Evolutionary conservation across 1,140 invertebrate genomes (phyloP).

Genomic region (Dysdera silvatica): DNA sequence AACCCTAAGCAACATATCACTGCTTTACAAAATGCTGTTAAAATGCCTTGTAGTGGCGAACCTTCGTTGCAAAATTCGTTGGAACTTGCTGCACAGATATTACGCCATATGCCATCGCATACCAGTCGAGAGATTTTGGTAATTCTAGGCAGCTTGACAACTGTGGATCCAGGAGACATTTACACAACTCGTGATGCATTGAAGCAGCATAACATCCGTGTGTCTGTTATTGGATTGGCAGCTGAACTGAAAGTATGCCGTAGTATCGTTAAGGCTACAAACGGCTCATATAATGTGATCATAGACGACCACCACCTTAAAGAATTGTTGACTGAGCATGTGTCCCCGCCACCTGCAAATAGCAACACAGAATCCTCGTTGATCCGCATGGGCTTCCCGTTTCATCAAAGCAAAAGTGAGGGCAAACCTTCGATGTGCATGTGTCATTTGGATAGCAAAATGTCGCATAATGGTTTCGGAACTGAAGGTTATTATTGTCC

Average conservation of each 20-base stretch:
- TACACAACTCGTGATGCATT: constrained; percentile 71
- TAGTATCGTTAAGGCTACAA: constrained; percentile 70
- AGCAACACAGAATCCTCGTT: constrained; percentile 46
- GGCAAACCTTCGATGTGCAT: constrained; percentile 49
- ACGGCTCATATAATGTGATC: constrained; percentile 67
- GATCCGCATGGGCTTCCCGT: constrained; percentile 51
- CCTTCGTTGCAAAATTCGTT: constrained; percentile 91
- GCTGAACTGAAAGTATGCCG: constrained; percentile 91
- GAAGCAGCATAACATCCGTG: constrained; percentile 58
- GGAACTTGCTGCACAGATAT: constrained; percentile 71
- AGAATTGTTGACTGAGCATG: constrained; percentile 60
- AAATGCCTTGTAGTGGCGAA: constrained; percentile 61
- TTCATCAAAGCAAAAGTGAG: constrained; percentile 43
- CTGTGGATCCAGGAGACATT: constrained; percentile 93
- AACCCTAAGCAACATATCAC: constrained; percentile 47
- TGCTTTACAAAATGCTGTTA: constrained; percentile 41
- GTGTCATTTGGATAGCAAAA: constrained; percentile 64
- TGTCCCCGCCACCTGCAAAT: constrained; percentile 76
- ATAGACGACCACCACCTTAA: constrained; percentile 84
- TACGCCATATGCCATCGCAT: constrained; percentile 84
- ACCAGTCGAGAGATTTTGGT: constrained; percentile 64
- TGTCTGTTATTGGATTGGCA: constrained; percentile 86
- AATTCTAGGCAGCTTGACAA: constrained; percentile 86
- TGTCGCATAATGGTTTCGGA: constrained; percentile 47
- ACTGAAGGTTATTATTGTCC: constrained; percentile 85